Evolutionary conservation across 2,797 vertebrate genomes (phyloP).

Genomic region (Semaprochilodus insignis): DNA sequence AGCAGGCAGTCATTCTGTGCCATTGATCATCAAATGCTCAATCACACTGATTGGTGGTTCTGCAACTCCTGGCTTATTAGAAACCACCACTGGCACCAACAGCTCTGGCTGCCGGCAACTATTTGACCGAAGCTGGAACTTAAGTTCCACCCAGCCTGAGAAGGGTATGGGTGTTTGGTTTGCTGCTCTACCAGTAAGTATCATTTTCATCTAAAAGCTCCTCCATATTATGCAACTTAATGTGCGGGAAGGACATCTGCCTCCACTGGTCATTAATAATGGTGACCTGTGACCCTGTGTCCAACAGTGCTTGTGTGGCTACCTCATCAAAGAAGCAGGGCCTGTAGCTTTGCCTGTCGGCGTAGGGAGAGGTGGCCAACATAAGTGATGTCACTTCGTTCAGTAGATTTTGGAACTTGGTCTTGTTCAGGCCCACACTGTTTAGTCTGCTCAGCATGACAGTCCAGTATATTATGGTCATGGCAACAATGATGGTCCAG

Average conservation of each 20-base stretch:
- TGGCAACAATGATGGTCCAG: too few species aligned
- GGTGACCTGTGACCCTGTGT: conserved; percentile 40
- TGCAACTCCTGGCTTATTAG: background rate
- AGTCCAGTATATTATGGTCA: too few species aligned
- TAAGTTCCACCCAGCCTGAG: conserved; percentile 1
- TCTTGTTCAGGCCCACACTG: too few species aligned
- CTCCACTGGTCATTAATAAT: conserved; percentile 42
- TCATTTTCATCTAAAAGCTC: background rate
- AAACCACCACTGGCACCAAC: conserved; percentile 23
- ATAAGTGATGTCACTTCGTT: background rate
- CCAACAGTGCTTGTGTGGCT: conserved; percentile 24
- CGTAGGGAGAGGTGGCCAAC: conserved; percentile 8
- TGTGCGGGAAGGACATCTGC: background rate
- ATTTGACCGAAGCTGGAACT: background rate
- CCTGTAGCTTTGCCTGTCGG: conserved; percentile 1
- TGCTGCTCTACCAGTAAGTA: background rate
- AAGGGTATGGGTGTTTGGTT: conserved; percentile 16
- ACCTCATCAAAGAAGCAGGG: conserved; percentile 31
- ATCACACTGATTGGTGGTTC: conserved; percentile 53
- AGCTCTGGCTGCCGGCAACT: background rate
- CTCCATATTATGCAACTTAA: background rate
- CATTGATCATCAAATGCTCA: too few species aligned
- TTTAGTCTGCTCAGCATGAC: too few species aligned
- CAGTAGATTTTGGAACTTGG: too few species aligned
- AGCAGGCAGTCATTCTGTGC: too few species aligned